phyloP scores from a whole-genome alignment of 2,797 vertebrate species.

The Jordanella pulchra region DNA sequence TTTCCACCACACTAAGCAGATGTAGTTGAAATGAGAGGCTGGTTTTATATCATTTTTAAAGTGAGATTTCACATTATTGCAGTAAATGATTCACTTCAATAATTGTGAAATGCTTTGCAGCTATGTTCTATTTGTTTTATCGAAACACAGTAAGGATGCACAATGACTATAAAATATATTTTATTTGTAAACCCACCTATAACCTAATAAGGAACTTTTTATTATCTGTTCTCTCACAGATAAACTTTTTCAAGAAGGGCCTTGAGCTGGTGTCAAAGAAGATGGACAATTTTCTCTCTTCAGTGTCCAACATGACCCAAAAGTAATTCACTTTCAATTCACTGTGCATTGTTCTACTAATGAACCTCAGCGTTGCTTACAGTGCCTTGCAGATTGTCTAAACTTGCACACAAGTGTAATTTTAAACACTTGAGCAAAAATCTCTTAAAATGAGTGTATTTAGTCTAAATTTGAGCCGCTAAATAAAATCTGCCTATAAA shows the following conservation, averaged over 20 bases:
- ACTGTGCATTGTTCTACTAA: not conserved
- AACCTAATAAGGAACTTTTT: not conserved
- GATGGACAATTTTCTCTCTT: conserved; percentile 90
- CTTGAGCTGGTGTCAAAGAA: conserved; percentile 92
- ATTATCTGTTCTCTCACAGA: conserved; percentile 76
- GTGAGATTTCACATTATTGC: not conserved
- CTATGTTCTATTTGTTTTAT: not conserved
- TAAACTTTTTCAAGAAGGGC: conserved; percentile 94
- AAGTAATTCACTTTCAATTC: conserved; percentile 75
- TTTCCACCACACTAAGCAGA: not conserved
- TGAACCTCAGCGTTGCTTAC: not conserved
- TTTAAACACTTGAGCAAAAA: too few relatives aligned
- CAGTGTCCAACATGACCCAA: conserved; percentile 88
- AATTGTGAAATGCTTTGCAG: not conserved
- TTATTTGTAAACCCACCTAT: not conserved
- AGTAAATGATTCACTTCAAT: not conserved
- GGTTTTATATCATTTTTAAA: not conserved
- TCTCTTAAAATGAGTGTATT: too few relatives aligned
- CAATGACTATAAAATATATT: not conserved
- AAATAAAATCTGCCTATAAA: too few relatives aligned
- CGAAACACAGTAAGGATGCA: not conserved
- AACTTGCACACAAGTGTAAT: too few relatives aligned
- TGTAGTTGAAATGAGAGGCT: not conserved
- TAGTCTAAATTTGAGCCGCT: too few relatives aligned
- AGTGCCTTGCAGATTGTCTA: not conserved